These are phyloP conservation scores for Spermophilus dauricus DNA, from an alignment of 2,113 vertebrate species.

Conservation along the genomic window DNA sequence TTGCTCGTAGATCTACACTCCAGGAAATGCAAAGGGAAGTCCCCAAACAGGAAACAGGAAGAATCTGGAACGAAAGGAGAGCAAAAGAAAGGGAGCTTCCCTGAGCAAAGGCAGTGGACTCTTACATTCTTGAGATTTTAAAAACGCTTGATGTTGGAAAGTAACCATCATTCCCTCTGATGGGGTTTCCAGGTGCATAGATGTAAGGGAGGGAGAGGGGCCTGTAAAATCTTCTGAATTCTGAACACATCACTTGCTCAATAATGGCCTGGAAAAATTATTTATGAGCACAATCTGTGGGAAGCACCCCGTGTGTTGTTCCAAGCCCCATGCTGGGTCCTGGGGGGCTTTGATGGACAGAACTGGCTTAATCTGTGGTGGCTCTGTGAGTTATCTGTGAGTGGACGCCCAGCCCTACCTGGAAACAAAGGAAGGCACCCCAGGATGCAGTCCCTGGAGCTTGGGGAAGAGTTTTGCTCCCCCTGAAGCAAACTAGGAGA, in stretches of 20 bases:
- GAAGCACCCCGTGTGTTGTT: accelerated
- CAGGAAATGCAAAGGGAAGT: not conserved
- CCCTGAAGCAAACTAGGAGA: not conserved
- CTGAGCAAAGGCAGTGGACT: not conserved
- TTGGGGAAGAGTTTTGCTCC: not conserved
- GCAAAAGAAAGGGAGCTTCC: not conserved
- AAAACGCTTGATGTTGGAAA: not conserved
- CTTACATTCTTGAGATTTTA: not conserved
- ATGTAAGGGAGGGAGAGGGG: not conserved
- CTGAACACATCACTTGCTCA: accelerated
- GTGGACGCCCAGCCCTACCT: accelerated
- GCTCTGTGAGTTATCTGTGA: not conserved
- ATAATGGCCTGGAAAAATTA: not conserved
- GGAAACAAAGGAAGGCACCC: not conserved
- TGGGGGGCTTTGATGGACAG: not conserved
- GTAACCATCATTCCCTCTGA: not conserved
- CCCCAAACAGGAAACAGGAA: not conserved
- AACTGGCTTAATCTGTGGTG: not conserved
- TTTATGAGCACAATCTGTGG: accelerated
- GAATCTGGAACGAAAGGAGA: not conserved
- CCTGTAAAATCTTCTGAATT: not conserved
- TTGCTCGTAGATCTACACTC: not conserved
- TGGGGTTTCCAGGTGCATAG: accelerated
- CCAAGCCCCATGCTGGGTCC: not conserved
- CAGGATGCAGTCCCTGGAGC: not conserved